A percentile compares a stretch with the other conserved stretches of the same genome.
phyloP scores from a whole-genome alignment of 1,140 invertebrate species.

The Dinothrombium tinctorium region DNA sequence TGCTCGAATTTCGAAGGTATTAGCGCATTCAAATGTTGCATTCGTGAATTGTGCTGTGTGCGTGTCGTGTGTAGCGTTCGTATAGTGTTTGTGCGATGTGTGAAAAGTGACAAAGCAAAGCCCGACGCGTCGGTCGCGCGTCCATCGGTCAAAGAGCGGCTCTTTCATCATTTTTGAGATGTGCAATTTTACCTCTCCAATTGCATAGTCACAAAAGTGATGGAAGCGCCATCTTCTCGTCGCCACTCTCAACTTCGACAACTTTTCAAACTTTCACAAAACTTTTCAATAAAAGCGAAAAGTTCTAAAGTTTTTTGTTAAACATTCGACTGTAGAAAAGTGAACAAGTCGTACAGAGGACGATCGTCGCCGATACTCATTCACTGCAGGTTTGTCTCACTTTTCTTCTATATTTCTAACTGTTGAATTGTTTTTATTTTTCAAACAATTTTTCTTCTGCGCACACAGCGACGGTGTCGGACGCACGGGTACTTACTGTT shows the following conservation, averaged over 20 bases:
- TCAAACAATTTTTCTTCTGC: not conserved
- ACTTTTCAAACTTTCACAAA: too few relatives aligned
- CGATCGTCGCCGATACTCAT: conserved; percentile 93
- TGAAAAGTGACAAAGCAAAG: not conserved
- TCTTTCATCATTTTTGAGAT: conserved; percentile 33
- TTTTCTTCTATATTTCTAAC: conserved; percentile 1
- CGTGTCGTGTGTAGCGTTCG: too few relatives aligned
- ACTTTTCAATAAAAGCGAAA: not conserved
- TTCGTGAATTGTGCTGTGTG: too few relatives aligned
- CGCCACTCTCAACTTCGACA: not conserved
- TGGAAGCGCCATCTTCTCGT: conserved; percentile 16
- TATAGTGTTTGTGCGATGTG: not conserved
- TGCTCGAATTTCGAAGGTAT: conserved; percentile 84
- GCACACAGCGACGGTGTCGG: conserved; percentile 67
- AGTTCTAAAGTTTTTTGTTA: not conserved
- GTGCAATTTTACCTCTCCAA: conserved; percentile 29
- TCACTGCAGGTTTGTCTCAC: conserved; percentile 54
- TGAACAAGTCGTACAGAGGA: conserved; percentile 96
- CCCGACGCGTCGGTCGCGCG: too few relatives aligned
- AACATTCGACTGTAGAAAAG: conserved; percentile 46
- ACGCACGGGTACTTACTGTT: conserved; percentile 81
- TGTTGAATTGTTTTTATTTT: conserved; percentile 1
- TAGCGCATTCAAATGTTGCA: not conserved
- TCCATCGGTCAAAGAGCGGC: too few relatives aligned
- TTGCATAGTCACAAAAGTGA: conserved; percentile 43